These are phyloP conservation scores for Condylura cristata DNA, from an alignment of 2,113 vertebrate species.

Conservation along the genomic window DNA sequence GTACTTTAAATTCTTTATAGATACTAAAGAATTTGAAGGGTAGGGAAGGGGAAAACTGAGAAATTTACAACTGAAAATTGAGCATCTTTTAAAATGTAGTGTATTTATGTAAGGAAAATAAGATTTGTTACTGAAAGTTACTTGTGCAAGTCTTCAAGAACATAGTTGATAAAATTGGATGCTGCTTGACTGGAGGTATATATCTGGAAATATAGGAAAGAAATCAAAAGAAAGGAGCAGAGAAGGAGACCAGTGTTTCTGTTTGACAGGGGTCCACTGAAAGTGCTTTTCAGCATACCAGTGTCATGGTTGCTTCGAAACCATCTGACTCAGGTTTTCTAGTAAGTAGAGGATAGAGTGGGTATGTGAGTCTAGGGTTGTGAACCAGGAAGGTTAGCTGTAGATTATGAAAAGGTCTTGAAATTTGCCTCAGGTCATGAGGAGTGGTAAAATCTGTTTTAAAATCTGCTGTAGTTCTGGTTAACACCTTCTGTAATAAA, in stretches of 20 bases:
- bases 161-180: constrained; percentile 26
- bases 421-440: constrained; percentile 34
- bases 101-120: constrained; percentile 10
- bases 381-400: constrained; percentile 51
- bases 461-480: constrained; percentile 24
- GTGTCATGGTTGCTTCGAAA: neutral
- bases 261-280: neutral
- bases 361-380: constrained; percentile 31
- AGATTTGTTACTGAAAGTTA: constrained; percentile 26
- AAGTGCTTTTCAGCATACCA: neutral
- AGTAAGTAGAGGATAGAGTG: constrained; percentile 38
- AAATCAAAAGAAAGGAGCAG: neutral
- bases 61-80: constrained; percentile 11
- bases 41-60: constrained; percentile 15
- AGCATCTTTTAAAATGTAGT: constrained; percentile 35
- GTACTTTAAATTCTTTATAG: constrained; percentile 12
- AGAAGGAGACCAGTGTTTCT: neutral
- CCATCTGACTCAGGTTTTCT: constrained; percentile 47
- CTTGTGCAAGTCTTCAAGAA: constrained; percentile 1
- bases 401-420: constrained; percentile 59
- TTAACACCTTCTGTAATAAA: constrained; percentile 37
- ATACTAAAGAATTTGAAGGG: constrained; percentile 17
- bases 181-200: neutral
- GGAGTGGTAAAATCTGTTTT: constrained; percentile 54
- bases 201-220: neutral